Conservation (phyloP, 2,113 vertebrate genomes). For the Tragelaphus scriptus region DNA sequence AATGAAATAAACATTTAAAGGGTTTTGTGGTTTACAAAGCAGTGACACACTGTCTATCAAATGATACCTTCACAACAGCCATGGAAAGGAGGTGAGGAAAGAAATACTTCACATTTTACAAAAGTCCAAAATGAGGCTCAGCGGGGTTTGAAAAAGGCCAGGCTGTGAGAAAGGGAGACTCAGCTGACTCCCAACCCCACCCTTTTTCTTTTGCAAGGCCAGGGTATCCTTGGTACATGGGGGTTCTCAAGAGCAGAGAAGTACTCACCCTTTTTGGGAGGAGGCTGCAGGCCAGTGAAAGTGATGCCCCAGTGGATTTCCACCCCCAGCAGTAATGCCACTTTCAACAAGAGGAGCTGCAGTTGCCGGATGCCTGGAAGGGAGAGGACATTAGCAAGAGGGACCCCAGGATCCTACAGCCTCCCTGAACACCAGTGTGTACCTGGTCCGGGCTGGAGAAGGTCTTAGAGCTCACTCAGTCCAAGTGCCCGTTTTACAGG, state of each 20-base stretch:
- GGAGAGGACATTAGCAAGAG: background rate
- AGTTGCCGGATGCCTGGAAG: constrained; percentile 93
- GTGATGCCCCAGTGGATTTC: constrained; percentile 89
- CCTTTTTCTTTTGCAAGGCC: background rate
- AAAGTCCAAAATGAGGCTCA: background rate
- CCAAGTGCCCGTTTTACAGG: background rate
- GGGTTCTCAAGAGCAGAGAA: background rate
- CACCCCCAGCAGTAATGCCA: constrained; percentile 91
- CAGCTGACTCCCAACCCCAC: background rate
- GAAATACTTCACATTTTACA: background rate
- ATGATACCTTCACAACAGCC: background rate
- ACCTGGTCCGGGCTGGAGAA: background rate
- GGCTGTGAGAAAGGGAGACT: background rate
- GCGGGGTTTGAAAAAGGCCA: background rate
- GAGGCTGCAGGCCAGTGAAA: constrained; percentile 84
- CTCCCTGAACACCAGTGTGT: background rate
- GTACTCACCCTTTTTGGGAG: constrained; percentile 69
- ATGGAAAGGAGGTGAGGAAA: background rate
- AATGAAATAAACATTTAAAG: background rate
- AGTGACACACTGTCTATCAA: background rate
- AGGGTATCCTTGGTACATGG: background rate
- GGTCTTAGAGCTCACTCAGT: background rate
- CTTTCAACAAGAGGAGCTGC: constrained; percentile 92
- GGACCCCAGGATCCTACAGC: background rate
- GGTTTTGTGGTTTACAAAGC: background rate